phyloP scores from a whole-genome alignment of 2,888 invertebrate genomes.

The Sphaeridia pumilis region DNA sequence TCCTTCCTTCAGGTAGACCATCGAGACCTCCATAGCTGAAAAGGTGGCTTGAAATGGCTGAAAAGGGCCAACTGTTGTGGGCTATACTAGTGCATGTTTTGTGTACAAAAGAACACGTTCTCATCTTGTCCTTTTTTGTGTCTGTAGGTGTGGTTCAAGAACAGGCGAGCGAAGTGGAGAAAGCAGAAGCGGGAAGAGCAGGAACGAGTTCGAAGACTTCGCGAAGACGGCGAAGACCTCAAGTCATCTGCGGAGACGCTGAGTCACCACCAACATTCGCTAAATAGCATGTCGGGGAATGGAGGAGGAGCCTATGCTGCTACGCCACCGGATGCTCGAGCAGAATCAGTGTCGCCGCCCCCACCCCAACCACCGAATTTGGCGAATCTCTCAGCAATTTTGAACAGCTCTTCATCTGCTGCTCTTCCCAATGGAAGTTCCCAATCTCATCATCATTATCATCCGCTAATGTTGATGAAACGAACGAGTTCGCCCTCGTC shows the following conservation, averaged over 20 bases:
- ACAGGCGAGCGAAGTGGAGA: conserved; percentile 78
- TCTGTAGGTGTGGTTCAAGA: conserved; percentile 11
- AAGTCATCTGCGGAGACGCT: neutral
- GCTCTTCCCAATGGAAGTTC: neutral
- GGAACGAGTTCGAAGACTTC: conserved; percentile 61
- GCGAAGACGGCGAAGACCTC: conserved; percentile 51
- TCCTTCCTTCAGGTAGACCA: too few relatives aligned
- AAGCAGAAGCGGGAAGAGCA: conserved; percentile 72
- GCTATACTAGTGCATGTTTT: too few relatives aligned
- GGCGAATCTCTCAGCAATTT: neutral
- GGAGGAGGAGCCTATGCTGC: neutral
- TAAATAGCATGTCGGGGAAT: neutral
- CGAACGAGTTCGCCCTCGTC: too few relatives aligned
- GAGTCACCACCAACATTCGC: too few relatives aligned
- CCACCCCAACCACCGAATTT: neutral
- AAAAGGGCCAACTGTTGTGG: too few relatives aligned
- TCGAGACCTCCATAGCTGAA: too few relatives aligned
- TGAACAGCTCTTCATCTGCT: conserved; percentile 2
- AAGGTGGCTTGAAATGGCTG: too few relatives aligned
- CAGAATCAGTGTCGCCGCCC: neutral
- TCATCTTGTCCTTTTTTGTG: neutral
- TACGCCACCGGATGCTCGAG: too few relatives aligned
- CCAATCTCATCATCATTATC: too few relatives aligned
- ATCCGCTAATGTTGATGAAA: too few relatives aligned
- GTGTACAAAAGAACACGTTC: too few relatives aligned